These are phyloP conservation scores for Drosophila buzzatii DNA, from an alignment of 2,888 invertebrate genomes.

Conservation along the genomic window DNA sequence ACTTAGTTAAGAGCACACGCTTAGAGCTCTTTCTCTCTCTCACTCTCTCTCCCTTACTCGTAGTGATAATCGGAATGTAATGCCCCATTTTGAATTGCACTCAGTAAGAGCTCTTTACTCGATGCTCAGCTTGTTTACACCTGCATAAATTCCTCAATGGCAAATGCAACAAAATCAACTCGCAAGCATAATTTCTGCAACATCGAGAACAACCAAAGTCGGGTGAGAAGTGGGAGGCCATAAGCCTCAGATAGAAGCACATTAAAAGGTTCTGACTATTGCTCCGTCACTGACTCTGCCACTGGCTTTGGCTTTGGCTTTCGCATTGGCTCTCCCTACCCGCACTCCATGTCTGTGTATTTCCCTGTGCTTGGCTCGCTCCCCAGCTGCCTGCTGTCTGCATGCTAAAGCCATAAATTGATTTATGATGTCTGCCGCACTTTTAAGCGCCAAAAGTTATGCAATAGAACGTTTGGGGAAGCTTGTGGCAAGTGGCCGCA, in stretches of 20 bases:
- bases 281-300: not conserved
- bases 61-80: conserved; percentile 9
- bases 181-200: conserved; percentile 16
- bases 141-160: conserved; percentile 36
- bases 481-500: conserved; percentile 41
- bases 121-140: conserved; percentile 34
- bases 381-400: conserved; percentile 42
- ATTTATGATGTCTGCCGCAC: conserved; percentile 73
- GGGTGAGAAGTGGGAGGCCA: conserved; percentile 6
- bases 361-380: conserved; percentile 6
- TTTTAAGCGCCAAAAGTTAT: conserved; percentile 71
- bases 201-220: conserved; percentile 37
- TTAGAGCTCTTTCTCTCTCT: not conserved
- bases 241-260: conserved; percentile 20
- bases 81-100: not conserved
- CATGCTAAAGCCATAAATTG: conserved; percentile 61
- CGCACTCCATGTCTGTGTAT: not conserved
- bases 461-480: conserved; percentile 58
- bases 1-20: not conserved
- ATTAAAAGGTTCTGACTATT: conserved; percentile 1
- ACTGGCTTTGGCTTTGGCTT: too few species aligned
- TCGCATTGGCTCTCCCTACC: not conserved
- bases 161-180: not conserved
- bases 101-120: not conserved
- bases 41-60: not conserved